Conservation (phyloP, 2,797 vertebrate species). For the Pangasius larnaudii region DNA sequence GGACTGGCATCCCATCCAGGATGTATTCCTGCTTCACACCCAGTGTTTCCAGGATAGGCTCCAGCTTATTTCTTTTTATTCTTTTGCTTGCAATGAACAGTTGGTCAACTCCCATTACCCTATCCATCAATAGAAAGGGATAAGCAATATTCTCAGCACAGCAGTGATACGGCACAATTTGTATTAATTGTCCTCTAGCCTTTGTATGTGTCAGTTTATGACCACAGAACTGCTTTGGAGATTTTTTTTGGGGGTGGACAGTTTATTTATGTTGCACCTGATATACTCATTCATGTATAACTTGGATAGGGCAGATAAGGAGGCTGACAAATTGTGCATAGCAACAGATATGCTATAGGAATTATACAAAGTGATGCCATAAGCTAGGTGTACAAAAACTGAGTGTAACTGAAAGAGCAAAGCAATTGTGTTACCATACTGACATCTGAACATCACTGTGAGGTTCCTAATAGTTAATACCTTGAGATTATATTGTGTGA, state of each 20-base stretch:
- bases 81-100: not conserved
- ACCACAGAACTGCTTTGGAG: not conserved
- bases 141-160: not conserved
- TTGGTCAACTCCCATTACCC: not conserved
- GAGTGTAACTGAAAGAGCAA: too few relatives aligned
- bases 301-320: not conserved
- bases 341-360: slow-evolving; percentile 3
- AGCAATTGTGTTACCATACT: too few relatives aligned
- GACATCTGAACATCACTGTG: too few relatives aligned
- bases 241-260: not conserved
- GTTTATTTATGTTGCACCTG: not conserved
- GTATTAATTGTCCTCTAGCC: not conserved
- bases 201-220: not conserved
- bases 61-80: not conserved
- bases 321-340: not conserved
- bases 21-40: not conserved
- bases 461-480: too few relatives aligned
- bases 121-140: not conserved
- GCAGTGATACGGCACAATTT: not conserved
- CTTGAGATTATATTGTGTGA: too few relatives aligned
- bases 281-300: not conserved
- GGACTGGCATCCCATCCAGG: not conserved
- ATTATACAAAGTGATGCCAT: not conserved
- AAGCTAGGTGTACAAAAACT: too few relatives aligned
- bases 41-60: not conserved